Evolutionary conservation across 1,140 invertebrate species (phyloP).

Genomic region (Ruditapes philippinarum): DNA sequence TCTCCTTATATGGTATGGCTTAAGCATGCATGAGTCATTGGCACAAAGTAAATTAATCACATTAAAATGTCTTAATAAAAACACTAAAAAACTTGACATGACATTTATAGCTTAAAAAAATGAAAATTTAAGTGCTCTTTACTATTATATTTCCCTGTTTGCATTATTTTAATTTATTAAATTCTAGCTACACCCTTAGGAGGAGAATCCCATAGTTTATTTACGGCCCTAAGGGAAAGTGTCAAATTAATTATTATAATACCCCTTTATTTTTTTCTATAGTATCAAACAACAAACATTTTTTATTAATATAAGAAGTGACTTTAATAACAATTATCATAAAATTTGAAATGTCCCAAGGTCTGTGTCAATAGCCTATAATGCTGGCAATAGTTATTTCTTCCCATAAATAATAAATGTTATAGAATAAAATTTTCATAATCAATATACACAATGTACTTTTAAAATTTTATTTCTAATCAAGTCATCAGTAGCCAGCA

Average conservation of each 20-base stretch:
- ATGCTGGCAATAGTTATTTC: not conserved
- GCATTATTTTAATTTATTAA: not conserved
- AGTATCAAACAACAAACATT: too few relatives aligned
- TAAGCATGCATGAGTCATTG: not conserved
- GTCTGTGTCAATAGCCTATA: not conserved
- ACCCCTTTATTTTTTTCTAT: too few relatives aligned
- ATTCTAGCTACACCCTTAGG: not conserved
- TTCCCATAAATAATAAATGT: too few relatives aligned
- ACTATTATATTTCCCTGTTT: not conserved
- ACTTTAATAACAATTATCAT: not conserved
- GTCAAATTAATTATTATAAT: too few relatives aligned
- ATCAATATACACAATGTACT: too few relatives aligned
- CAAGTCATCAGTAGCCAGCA: too few relatives aligned
- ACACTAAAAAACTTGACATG: slow-evolving; percentile 18
- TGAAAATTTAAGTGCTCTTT: not conserved
- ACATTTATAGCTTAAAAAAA: not conserved
- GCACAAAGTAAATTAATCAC: slow-evolving; percentile 19
- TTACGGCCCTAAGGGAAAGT: not conserved
- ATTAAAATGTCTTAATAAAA: slow-evolving; percentile 31
- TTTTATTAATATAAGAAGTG: too few relatives aligned
- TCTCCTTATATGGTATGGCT: not conserved
- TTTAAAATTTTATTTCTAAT: too few relatives aligned
- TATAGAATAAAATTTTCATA: too few relatives aligned
- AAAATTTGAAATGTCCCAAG: not conserved
- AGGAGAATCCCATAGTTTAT: not conserved